A percentile compares a stretch with the other conserved stretches of the same genome.
Conservation (phyloP, 2,888 invertebrate species). For the Scaptomyza reducta region DNA sequence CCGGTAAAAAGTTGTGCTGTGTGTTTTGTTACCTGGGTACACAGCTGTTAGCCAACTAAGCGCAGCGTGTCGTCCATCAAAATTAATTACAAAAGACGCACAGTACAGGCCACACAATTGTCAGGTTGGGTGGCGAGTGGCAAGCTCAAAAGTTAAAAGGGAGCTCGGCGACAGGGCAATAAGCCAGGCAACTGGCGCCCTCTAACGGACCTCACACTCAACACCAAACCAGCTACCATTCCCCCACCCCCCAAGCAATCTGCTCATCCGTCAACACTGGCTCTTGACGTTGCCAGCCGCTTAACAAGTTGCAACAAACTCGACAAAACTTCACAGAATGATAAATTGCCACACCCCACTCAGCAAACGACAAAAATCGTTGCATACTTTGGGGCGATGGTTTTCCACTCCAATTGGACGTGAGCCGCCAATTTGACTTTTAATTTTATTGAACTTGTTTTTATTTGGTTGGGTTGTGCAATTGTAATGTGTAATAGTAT, state of each 20-base stretch:
- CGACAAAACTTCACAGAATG: constrained; percentile 51
- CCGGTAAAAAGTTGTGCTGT: constrained; percentile 56
- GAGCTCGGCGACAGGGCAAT: constrained; percentile 65
- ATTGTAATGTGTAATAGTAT: constrained; percentile 9
- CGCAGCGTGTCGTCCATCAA: constrained; percentile 81
- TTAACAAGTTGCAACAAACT: constrained; percentile 65
- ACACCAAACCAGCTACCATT: neutral
- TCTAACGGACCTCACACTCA: constrained; percentile 41
- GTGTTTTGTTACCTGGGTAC: constrained; percentile 54
- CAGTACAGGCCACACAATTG: constrained; percentile 71
- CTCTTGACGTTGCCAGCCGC: constrained; percentile 37
- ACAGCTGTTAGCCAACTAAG: constrained; percentile 68
- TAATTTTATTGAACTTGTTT: constrained; percentile 11
- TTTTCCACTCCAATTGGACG: constrained; percentile 20
- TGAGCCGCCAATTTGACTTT: constrained; percentile 15
- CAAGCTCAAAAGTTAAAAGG: constrained; percentile 81
- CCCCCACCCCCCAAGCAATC: constrained; percentile 16
- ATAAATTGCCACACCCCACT: constrained; percentile 57
- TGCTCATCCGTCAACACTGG: constrained; percentile 66
- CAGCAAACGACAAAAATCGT: constrained; percentile 44
- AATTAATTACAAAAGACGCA: constrained; percentile 81
- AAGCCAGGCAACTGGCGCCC: constrained; percentile 62
- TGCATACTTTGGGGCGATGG: constrained; percentile 68
- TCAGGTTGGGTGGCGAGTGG: constrained; percentile 30
- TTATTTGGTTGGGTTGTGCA: neutral